A percentile compares a stretch with the other conserved stretches of the same genome.
These are phyloP conservation scores for Leuctra nigra DNA, from an alignment of 2,888 invertebrate genomes.

Conservation along the genomic window DNA sequence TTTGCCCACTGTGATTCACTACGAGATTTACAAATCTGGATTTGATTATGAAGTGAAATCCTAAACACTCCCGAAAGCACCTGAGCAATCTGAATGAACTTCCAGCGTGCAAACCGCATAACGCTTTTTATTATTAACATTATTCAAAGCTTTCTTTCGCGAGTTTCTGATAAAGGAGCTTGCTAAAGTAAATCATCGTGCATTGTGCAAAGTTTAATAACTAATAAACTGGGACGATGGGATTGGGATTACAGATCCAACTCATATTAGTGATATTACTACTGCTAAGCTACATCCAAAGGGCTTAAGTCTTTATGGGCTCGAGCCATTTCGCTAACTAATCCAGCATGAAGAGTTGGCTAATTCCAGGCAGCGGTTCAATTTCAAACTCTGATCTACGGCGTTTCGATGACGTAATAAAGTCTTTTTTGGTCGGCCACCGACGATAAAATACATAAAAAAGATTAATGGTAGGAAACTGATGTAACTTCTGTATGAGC, in stretches of 20 bases:
- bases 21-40: no score
- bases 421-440: neutral
- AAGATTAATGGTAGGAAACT: neutral
- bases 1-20: no score
- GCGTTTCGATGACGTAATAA: neutral
- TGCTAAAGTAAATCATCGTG: no score
- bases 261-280: neutral
- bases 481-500: neutral
- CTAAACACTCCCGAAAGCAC: no score
- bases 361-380: neutral
- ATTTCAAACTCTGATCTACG: neutral
- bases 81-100: no score
- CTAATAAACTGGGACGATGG: neutral
- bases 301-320: neutral
- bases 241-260: neutral
- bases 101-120: no score
- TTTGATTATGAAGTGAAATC: no score
- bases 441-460: neutral
- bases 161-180: no score
- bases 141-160: no score
- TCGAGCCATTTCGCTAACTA: neutral
- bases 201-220: neutral
- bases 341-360: neutral
- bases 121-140: no score
- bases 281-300: neutral